A percentile compares a stretch with the other conserved stretches of the same genome.
These are phyloP conservation scores for Bactericera cockerelli DNA, from an alignment of 1,140 invertebrate species.

Conservation along the genomic window DNA sequence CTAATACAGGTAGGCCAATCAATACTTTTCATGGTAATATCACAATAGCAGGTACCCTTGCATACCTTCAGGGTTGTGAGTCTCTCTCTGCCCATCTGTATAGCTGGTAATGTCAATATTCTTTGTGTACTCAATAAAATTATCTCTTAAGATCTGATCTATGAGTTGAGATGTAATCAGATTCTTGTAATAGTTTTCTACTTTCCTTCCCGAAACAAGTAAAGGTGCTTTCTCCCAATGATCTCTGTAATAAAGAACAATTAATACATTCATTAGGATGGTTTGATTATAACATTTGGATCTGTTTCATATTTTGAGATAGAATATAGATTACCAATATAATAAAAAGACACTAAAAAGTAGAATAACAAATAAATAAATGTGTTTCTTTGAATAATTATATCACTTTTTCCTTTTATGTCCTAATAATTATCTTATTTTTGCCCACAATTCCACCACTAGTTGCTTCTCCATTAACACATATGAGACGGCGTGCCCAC, in stretches of 20 bases:
- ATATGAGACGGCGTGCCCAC: too few relatives aligned
- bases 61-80: constrained; percentile 64
- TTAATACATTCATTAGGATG: too few relatives aligned
- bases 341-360: neutral
- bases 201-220: constrained; percentile 47
- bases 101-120: constrained; percentile 87
- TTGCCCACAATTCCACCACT: too few relatives aligned
- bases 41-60: too few relatives aligned
- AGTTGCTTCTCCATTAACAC: too few relatives aligned
- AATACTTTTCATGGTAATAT: too few relatives aligned
- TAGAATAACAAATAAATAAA: too few relatives aligned
- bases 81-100: constrained; percentile 57
- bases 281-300: too few relatives aligned
- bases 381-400: too few relatives aligned
- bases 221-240: constrained; percentile 71
- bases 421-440: neutral
- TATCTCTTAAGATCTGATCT: constrained; percentile 57
- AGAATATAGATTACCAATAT: constrained; percentile 14
- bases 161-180: constrained; percentile 59
- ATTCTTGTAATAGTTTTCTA: constrained; percentile 47
- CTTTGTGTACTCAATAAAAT: constrained; percentile 61
- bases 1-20: too few relatives aligned
- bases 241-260: constrained; percentile 27
- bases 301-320: constrained; percentile 5
- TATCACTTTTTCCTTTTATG: neutral